Evolutionary conservation across 2,888 invertebrate species (phyloP).

Genomic region (Glyphotaelius pellucidus): DNA sequence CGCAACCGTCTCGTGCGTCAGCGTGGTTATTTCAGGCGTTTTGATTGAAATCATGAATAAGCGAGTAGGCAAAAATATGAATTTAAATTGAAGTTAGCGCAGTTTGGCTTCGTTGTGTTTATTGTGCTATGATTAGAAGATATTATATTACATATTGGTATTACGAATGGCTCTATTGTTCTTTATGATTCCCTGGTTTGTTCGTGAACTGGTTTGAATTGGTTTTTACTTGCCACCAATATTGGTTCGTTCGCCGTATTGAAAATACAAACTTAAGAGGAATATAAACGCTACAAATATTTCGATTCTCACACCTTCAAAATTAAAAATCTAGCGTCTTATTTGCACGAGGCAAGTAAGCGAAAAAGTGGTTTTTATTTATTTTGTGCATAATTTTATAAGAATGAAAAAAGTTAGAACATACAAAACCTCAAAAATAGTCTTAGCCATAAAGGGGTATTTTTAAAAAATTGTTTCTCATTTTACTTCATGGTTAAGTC

Average conservation of each 20-base stretch:
- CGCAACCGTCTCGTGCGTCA: constrained; percentile 36
- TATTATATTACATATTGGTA: background rate
- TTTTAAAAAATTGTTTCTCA: too few relatives aligned
- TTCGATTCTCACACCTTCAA: too few relatives aligned
- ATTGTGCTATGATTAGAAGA: constrained; percentile 14
- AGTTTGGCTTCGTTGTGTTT: background rate
- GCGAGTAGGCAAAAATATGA: constrained; percentile 15
- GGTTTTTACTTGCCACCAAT: background rate
- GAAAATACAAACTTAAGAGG: background rate
- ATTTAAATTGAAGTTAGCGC: background rate
- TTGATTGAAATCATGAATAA: constrained; percentile 24
- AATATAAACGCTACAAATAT: too few relatives aligned
- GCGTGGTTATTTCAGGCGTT: background rate
- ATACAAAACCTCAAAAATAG: too few relatives aligned
- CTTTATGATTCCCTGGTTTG: background rate
- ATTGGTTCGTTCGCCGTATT: background rate
- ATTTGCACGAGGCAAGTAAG: too few relatives aligned
- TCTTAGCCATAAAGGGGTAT: too few relatives aligned
- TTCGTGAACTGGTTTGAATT: background rate
- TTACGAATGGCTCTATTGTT: background rate
- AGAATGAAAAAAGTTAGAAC: too few relatives aligned
- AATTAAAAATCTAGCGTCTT: too few relatives aligned
- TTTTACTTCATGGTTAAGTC: too few relatives aligned
- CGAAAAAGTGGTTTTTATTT: too few relatives aligned
- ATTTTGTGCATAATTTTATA: too few relatives aligned